These are phyloP conservation scores for Aphaenogaster ashmeadi DNA, from an alignment of 1,140 invertebrate genomes.

Conservation along the genomic window DNA sequence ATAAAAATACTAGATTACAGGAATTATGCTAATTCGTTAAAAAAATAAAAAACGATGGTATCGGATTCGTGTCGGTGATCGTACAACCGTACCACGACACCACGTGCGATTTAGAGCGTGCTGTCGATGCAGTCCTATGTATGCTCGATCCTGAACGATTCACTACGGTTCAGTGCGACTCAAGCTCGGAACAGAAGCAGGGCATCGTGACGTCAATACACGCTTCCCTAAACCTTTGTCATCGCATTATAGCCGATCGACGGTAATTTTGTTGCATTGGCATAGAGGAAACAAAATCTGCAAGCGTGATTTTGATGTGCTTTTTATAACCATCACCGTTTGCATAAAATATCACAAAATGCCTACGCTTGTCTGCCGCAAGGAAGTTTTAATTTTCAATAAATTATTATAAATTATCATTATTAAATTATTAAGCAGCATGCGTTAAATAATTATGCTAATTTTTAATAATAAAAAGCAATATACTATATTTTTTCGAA, in stretches of 20 bases:
- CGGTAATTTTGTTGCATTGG: conserved; percentile 65
- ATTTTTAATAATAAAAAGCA: not conserved
- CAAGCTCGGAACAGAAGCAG: conserved; percentile 41
- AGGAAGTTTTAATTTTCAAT: not conserved
- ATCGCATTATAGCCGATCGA: conserved; percentile 60
- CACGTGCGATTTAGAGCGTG: conserved; percentile 56
- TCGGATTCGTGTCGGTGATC: conserved; percentile 38
- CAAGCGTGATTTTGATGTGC: not conserved
- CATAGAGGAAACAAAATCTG: conserved; percentile 20
- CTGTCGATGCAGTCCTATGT: conserved; percentile 30
- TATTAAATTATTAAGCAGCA: not conserved
- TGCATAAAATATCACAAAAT: not conserved
- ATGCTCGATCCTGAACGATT: conserved; percentile 58
- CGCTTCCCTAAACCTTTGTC: conserved; percentile 74
- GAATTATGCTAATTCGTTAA: not conserved
- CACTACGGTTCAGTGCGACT: conserved; percentile 50
- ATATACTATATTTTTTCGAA: not conserved
- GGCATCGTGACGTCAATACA: conserved; percentile 75
- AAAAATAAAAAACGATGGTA: not conserved
- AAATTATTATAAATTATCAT: not conserved
- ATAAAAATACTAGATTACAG: not conserved
- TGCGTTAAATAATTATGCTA: conserved; percentile 14
- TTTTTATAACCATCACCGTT: not conserved
- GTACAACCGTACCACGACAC: conserved; percentile 17
- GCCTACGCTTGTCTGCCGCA: not conserved